phyloP scores from a whole-genome alignment of 1,140 invertebrate genomes.

The Cyclina sinensis region DNA sequence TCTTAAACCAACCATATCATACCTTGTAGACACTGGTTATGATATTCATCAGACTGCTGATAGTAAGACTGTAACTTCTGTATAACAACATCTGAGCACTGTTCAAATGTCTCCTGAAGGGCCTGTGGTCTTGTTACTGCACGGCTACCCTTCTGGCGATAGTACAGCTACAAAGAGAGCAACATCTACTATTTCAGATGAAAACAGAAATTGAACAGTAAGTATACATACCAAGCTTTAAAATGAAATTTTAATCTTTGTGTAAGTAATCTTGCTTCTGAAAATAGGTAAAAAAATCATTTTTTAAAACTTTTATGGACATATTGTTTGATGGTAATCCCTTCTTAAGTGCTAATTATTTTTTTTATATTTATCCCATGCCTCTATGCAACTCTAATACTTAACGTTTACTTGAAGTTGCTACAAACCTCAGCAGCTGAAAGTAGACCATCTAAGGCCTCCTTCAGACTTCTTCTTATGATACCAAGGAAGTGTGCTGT shows the following conservation, averaged over 20 bases:
- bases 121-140: constrained; percentile 85
- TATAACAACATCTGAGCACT: constrained; percentile 83
- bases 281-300: too few species aligned
- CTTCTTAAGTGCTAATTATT: too few species aligned
- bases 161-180: constrained; percentile 82
- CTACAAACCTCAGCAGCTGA: constrained; percentile 83
- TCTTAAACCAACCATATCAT: constrained; percentile 12
- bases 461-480: constrained; percentile 78
- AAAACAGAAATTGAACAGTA: too few species aligned
- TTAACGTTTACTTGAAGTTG: too few species aligned
- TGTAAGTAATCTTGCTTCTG: too few species aligned
- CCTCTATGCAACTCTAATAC: too few species aligned
- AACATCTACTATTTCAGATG: too few species aligned
- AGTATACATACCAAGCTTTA: too few species aligned
- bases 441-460: constrained; percentile 83
- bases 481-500: constrained; percentile 77
- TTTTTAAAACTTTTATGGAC: too few species aligned
- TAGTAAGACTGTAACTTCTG: constrained; percentile 85
- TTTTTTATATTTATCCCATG: too few species aligned
- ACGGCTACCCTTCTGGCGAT: constrained; percentile 83
- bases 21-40: constrained; percentile 86
- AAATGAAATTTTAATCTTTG: too few species aligned
- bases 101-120: constrained; percentile 85
- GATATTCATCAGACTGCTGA: constrained; percentile 85
- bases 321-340: too few species aligned